Evolutionary conservation across 1,140 invertebrate species (phyloP).

Genomic region (Protaetia brevitarsis): DNA sequence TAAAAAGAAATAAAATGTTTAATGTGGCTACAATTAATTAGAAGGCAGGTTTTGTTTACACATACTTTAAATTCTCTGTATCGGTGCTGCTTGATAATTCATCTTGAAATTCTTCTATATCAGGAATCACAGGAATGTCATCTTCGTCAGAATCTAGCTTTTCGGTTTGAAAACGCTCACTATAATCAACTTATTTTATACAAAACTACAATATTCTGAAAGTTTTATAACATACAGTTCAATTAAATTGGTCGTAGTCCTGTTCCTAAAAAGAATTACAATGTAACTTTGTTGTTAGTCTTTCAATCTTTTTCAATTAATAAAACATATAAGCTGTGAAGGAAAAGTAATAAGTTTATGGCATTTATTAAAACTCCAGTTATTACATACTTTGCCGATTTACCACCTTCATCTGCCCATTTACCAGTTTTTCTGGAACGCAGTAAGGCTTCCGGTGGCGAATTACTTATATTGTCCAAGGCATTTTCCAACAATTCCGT

Average conservation of each 20-base stretch:
- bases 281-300: too few species aligned
- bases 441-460: constrained; percentile 30
- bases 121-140: constrained; percentile 47
- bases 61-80: constrained; percentile 38
- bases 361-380: constrained; percentile 4
- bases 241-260: constrained; percentile 39
- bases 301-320: background rate
- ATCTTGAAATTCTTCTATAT: constrained; percentile 46
- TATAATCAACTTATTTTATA: constrained; percentile 27
- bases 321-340: background rate
- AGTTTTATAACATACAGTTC: constrained; percentile 40
- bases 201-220: background rate
- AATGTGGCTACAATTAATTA: background rate
- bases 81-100: constrained; percentile 40
- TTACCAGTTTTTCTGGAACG: constrained; percentile 40
- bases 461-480: constrained; percentile 28
- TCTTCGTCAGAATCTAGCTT: constrained; percentile 36
- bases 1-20: constrained; percentile 28
- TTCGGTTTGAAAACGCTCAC: constrained; percentile 42
- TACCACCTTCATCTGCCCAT: constrained; percentile 44
- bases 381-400: constrained; percentile 40
- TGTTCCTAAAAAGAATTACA: constrained; percentile 34
- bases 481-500: constrained; percentile 28
- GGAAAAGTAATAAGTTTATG: too few species aligned
- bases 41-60: background rate